Conservation (phyloP, 1,140 invertebrate species). For the Dolichoris vasculosae region DNA sequence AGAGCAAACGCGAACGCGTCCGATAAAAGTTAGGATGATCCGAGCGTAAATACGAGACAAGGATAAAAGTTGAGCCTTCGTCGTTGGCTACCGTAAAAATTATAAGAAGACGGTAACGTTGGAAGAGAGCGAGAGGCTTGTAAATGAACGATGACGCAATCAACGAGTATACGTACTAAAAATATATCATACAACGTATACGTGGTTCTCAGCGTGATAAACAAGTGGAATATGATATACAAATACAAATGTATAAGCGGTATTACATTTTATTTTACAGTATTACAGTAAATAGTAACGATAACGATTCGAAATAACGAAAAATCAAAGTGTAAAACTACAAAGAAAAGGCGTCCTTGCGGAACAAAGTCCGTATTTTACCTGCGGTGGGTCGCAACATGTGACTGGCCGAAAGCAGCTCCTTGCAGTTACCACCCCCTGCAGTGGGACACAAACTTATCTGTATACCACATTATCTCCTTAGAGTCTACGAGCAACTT, state of each 20-base stretch:
- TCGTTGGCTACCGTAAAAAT: background rate
- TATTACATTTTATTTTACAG: too few relatives aligned
- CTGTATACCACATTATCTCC: conserved; percentile 73
- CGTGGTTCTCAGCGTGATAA: background rate
- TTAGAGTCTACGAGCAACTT: conserved; percentile 39
- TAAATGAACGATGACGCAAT: conserved; percentile 33
- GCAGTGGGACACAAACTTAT: conserved; percentile 76
- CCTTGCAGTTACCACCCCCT: conserved; percentile 76
- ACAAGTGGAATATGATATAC: conserved; percentile 25
- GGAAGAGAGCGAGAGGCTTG: background rate
- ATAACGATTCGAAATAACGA: conserved; percentile 20
- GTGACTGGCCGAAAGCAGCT: conserved; percentile 73
- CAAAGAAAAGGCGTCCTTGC: conserved; percentile 54
- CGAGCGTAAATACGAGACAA: too few relatives aligned
- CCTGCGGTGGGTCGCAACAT: conserved; percentile 75
- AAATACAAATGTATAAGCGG: background rate
- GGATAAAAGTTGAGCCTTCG: background rate
- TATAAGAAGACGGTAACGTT: background rate
- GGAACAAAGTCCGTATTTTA: conserved; percentile 70
- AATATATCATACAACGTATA: background rate
- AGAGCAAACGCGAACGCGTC: too few relatives aligned
- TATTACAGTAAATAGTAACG: background rate
- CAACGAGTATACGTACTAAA: conserved; percentile 15
- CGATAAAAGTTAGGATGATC: too few relatives aligned
- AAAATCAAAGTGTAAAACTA: conserved; percentile 60